Evolutionary conservation across 2,797 vertebrate genomes (phyloP), one percentile per base, ranked within the genome.

Genomic region (Anguilla pacifica): DNA sequence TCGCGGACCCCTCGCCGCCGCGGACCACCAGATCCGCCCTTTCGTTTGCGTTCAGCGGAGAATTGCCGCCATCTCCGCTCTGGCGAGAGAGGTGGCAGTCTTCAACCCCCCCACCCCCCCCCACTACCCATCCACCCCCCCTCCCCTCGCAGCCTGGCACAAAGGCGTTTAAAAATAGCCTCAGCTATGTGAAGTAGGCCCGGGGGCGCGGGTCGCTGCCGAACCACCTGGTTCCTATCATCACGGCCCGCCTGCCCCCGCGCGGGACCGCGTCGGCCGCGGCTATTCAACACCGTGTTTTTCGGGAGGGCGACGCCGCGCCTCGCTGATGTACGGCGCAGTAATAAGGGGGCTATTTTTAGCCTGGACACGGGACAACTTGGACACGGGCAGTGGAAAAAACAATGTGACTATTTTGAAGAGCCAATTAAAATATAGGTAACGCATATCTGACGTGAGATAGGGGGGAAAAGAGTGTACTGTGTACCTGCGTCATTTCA

Each of bases 231-330:
- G 91, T 81, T 93, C 88, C 86, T 88, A 86, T 88, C 89, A 82
- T 90, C 86, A 77, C 85, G 83, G 72, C 70, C 0, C 1, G 72
- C 70, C 77, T 90, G 92, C 43, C 43, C 43, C 89, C 7, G 89
- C 88, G 91, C 86, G 89, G 28, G 39, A 85, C 85, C 88, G 74
- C 92, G 59, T 57, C 90, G 91, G 87, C 88, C 87, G 79, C 90
- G 90, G 91, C 88, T 87, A 91, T 92, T 92, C 91, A 91, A 87
- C 89, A 88, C 89, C 86, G 87, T 86, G 89, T 91, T 90, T n/a
- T 92, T 86, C 70, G 88, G 90, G 88, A 87, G 89, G 89, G 1
- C 57, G 13, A 88, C 91, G 59, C 89, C 92, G 90, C 89, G 90
- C 86, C 28, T 74, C 57, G 85, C 88, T 90, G 89, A 94, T 93